Evolutionary conservation across 2,888 invertebrate species (phyloP).

Genomic region (Drosophila paucipuncta): DNA sequence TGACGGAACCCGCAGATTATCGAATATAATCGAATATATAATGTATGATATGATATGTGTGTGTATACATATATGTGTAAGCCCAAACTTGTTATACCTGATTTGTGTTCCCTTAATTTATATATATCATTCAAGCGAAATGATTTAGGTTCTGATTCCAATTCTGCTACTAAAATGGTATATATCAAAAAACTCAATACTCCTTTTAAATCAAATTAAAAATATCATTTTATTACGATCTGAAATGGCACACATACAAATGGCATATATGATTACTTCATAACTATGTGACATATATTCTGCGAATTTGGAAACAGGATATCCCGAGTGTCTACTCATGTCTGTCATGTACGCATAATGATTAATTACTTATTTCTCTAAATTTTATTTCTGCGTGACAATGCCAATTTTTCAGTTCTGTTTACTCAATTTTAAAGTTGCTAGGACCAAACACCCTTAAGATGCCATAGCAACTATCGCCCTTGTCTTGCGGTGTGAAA

Average conservation of each 20-base stretch:
- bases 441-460: neutral
- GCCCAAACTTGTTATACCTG: neutral
- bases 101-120: neutral
- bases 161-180: no score
- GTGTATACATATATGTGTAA: neutral
- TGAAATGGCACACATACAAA: neutral
- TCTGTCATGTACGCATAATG: neutral
- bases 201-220: neutral
- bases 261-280: neutral
- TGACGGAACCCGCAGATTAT: constrained; percentile 19
- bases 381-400: neutral
- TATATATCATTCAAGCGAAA: neutral
- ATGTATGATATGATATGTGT: neutral
- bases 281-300: neutral
- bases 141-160: neutral
- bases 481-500: neutral
- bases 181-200: neutral
- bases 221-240: neutral
- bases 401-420: neutral
- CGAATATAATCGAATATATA: neutral
- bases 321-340: neutral
- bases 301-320: neutral
- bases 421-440: neutral
- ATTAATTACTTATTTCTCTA: neutral
- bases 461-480: neutral